Conservation (phyloP, 2,888 invertebrate genomes). For the Melanargia galathea region DNA sequence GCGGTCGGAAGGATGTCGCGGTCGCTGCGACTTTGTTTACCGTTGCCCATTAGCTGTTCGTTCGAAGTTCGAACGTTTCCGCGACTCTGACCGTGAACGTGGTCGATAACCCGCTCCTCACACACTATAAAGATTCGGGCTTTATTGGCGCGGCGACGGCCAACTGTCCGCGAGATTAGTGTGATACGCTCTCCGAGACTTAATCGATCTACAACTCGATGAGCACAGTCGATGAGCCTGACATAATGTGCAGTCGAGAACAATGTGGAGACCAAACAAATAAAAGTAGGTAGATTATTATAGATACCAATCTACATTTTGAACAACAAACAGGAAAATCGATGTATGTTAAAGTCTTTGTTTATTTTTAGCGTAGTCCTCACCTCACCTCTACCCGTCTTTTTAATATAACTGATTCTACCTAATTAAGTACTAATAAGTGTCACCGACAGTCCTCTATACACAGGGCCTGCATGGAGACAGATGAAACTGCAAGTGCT, state of each 20-base stretch:
- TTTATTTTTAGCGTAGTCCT: no score
- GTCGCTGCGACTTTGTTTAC: slow-evolving; percentile 44
- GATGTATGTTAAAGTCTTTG: no score
- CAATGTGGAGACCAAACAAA: slow-evolving; percentile 18
- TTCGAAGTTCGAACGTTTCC: slow-evolving; percentile 44
- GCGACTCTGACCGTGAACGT: slow-evolving; percentile 65
- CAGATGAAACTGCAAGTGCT: no score
- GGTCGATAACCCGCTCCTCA: slow-evolving; percentile 68
- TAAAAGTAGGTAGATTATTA: background rate
- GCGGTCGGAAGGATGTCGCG: no score
- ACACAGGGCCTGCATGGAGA: no score
- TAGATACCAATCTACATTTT: background rate
- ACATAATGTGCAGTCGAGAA: slow-evolving; percentile 19
- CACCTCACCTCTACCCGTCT: no score
- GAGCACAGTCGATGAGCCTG: slow-evolving; percentile 24
- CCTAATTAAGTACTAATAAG: no score
- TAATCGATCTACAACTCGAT: slow-evolving; percentile 32
- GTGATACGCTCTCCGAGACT: slow-evolving; percentile 47
- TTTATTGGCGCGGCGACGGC: slow-evolving; percentile 72
- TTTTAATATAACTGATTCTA: no score
- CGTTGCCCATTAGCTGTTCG: slow-evolving; percentile 47
- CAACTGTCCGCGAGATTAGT: slow-evolving; percentile 64
- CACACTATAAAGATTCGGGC: slow-evolving; percentile 62
- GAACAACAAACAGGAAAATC: no score
- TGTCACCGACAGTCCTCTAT: no score